A percentile compares a stretch with the other conserved stretches of the same genome.
These are phyloP conservation scores for Adineta ricciae DNA, from an alignment of 2,888 invertebrate genomes.

Conservation along the genomic window DNA sequence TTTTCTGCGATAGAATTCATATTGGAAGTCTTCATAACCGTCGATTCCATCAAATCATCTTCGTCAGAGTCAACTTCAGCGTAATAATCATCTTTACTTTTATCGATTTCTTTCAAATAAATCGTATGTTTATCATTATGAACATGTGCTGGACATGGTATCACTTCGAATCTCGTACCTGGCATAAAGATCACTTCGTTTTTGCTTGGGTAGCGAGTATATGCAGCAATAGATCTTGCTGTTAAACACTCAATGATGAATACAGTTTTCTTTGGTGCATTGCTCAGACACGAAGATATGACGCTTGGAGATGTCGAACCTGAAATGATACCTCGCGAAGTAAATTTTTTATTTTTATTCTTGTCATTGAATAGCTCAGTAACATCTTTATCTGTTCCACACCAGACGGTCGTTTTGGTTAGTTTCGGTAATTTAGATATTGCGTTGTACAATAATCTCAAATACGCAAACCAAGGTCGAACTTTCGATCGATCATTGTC, in stretches of 20 bases:
- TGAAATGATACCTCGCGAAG: neutral
- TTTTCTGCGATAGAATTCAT: too few species aligned
- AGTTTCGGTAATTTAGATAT: neutral
- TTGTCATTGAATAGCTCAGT: neutral
- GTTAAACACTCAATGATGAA: neutral
- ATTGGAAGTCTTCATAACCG: too few species aligned
- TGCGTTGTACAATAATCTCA: neutral
- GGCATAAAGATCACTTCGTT: neutral
- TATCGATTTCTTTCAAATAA: neutral
- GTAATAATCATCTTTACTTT: neutral
- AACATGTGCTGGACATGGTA: neutral
- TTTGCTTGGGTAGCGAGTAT: neutral
- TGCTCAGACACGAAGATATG: neutral
- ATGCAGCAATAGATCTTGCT: neutral
- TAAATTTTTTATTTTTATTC: neutral
- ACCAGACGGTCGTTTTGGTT: neutral
- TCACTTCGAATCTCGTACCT: neutral
- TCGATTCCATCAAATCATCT: too few species aligned
- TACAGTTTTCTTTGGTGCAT: neutral
- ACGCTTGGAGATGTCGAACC: neutral
- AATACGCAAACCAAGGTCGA: neutral
- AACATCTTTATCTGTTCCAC: neutral
- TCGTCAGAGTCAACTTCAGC: too few species aligned
- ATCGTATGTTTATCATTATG: neutral
- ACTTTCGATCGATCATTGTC: neutral